These are phyloP conservation scores for Dermatophagoides farinae DNA, from an alignment of 1,140 invertebrate genomes.

Conservation along the genomic window DNA sequence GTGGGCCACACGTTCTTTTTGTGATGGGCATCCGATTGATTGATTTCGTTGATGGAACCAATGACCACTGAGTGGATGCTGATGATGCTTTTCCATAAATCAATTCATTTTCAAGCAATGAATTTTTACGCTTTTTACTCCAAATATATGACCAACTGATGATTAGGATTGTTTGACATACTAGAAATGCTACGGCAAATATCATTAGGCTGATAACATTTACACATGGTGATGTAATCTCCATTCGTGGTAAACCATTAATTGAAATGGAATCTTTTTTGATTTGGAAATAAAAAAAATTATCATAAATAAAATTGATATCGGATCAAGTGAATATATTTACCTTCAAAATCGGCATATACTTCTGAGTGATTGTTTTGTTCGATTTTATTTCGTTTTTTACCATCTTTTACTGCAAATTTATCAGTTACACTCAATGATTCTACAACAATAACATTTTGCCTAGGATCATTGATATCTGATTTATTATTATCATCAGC, in stretches of 20 bases:
- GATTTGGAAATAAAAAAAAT: no score
- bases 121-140: neutral
- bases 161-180: neutral
- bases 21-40: neutral
- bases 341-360: neutral
- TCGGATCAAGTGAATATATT: neutral
- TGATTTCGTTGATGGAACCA: no score
- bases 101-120: neutral
- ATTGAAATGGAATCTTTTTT: no score
- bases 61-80: neutral
- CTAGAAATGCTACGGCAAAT: neutral
- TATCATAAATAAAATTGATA: no score
- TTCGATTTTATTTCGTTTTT: conserved; percentile 10
- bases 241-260: neutral
- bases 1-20: neutral
- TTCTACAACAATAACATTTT: conserved; percentile 65
- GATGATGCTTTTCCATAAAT: neutral
- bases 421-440: conserved; percentile 79
- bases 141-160: conserved; percentile 2
- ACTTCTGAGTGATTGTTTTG: neutral
- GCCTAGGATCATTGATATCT: conserved; percentile 22
- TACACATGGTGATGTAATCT: neutral
- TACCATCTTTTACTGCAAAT: conserved; percentile 32
- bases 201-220: neutral
- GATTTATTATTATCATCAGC: conserved; percentile 22